Base-by-base conservation (phyloP, 2,888 invertebrate genomes). In the Calliopum simillimum region DNA sequence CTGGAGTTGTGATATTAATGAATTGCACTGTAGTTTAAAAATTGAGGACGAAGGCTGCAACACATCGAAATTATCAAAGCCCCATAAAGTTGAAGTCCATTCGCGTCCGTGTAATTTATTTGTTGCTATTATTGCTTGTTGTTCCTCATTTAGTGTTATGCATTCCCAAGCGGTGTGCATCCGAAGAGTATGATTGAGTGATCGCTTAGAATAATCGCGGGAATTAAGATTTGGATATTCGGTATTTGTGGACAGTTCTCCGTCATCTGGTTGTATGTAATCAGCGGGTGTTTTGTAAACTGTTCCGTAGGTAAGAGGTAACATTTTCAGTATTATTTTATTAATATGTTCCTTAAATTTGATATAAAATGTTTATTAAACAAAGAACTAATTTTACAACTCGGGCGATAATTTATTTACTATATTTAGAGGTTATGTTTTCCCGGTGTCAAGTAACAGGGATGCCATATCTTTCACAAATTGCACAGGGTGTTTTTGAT, bases 221-320 rank as follows among this genome's bases (percentile, higher is more conserved):
- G 84, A 84, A 76, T 86, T 86, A 13, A 86, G 77, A 78, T 86
- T 86, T 5, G 86, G 86, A 73, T 85, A 85, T n/a, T 81, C 74
- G 0, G 84, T 79, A 70, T 83, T 80, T 12, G 65, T 73, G 3
- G 78, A 79, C 63, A 86, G 68, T 16, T 81, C 78, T 6, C 75
- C 76, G 64, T 80, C 82, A 14, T 78, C 75, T 12, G 86, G 86
- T 11, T 81, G 85, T 51, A 79, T 76, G 73, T 85, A 80, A 41
- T 74, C 70, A 3, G 69, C 75, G 41, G 85, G 86, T 4, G 79
- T 78, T 71, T 77, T 77, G 63, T 82, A 84, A 11, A 79, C 69
- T 4, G 72, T 70, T 44, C 81, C 78, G 62, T 76, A 81, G 49
- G 69, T 74, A 72, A 80, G 76, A 16, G 85, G 84, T 73, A 84